Evolutionary conservation across 2,113 vertebrate species (phyloP).

Genomic region (Lonchura striata): DNA sequence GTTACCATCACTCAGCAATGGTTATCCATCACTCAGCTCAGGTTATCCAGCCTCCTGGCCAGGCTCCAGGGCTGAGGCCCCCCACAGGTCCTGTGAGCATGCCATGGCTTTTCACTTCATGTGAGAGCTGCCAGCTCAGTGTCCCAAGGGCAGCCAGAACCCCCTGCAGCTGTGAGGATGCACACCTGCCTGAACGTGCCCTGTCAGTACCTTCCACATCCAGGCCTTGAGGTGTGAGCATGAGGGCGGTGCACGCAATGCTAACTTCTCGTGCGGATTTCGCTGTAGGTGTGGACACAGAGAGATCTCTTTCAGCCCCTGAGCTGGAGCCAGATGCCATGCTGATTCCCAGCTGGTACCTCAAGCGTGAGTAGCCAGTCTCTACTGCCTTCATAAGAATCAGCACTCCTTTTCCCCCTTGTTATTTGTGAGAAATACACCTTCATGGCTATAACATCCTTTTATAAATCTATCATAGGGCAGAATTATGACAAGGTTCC

Average conservation of each 20-base stretch:
- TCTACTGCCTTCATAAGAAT: too few species aligned
- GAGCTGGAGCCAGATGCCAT: too few species aligned
- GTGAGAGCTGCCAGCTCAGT: neutral
- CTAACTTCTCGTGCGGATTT: neutral
- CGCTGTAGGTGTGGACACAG: too few species aligned
- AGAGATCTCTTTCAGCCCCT: too few species aligned
- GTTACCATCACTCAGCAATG: too few species aligned
- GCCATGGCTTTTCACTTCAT: neutral
- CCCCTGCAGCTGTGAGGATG: neutral
- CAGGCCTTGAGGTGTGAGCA: neutral
- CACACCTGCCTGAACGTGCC: too few species aligned
- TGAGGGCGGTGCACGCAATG: neutral
- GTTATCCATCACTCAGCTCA: too few species aligned
- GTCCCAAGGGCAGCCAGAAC: neutral
- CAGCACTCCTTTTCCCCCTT: too few species aligned
- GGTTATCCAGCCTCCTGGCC: neutral
- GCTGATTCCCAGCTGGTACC: neutral
- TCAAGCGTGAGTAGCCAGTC: neutral
- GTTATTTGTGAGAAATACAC: too few species aligned
- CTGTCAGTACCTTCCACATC: neutral
- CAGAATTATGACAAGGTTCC: too few species aligned
- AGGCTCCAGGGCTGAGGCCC: neutral
- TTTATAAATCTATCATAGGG: too few species aligned
- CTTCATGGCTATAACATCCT: too few species aligned
- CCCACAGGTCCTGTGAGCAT: accelerated